These are phyloP conservation scores for Chrysotoxum bicinctum DNA, from an alignment of 2,888 invertebrate species.

Conservation along the genomic window DNA sequence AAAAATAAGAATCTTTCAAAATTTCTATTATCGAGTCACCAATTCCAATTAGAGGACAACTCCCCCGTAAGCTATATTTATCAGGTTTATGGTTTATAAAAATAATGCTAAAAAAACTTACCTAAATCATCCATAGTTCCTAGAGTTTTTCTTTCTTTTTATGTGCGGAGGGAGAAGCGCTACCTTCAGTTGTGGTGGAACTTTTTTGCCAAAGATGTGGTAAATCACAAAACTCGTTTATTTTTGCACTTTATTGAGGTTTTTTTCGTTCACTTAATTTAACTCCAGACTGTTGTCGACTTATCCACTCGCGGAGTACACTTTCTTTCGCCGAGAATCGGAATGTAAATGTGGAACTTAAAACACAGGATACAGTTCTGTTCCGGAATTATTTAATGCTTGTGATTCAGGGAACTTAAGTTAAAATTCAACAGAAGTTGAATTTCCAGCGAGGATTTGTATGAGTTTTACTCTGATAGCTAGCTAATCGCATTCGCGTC, in stretches of 20 bases:
- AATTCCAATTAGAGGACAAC: background rate
- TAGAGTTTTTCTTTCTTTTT: background rate
- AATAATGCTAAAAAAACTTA: conserved; percentile 19
- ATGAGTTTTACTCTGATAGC: background rate
- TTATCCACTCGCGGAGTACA: conserved; percentile 23
- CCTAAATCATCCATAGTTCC: conserved; percentile 63
- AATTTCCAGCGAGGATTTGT: conserved; percentile 24
- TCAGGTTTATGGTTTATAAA: background rate
- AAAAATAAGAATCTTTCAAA: background rate
- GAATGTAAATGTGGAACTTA: conserved; percentile 4
- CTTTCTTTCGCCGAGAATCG: conserved; percentile 7
- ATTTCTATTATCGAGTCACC: background rate
- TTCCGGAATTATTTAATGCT: background rate
- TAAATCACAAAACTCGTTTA: conserved; percentile 62
- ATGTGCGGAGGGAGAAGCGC: background rate
- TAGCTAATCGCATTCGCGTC: conserved; percentile 25
- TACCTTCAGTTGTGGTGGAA: background rate
- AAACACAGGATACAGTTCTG: background rate
- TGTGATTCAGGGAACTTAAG: background rate
- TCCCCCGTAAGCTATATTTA: background rate
- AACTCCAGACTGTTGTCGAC: conserved; percentile 17
- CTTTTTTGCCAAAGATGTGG: conserved; percentile 1
- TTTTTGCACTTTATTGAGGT: conserved; percentile 44
- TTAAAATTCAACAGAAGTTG: conserved; percentile 3
- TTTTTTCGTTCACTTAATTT: background rate